Base-by-base conservation (phyloP, 2,113 vertebrate species). In the Ictalurus punctatus region DNA sequence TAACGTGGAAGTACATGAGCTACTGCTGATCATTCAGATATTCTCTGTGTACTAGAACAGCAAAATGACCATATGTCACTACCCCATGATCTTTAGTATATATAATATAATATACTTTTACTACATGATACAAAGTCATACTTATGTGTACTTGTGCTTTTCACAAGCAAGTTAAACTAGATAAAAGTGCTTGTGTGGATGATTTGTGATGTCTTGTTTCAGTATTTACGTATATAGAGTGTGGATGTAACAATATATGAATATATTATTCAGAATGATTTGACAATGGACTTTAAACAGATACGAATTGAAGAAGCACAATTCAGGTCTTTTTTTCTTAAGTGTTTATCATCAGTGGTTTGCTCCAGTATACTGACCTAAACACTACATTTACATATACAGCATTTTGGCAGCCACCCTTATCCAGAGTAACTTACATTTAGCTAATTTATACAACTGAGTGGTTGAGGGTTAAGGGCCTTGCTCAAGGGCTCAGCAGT, bases 21-120 rank as follows among this genome's bases (percentile, higher is more conserved):
- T 92, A 90, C 78, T 89, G 95, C 94, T 92, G 93, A 93, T 95
- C 94, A 92, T 94, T 93, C 90, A 86, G 90, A 78, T 76, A 34
- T 82, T n/a, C 73, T 65, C 56, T 40, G 21, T 40, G 54, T 85
- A 19, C 52, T 81, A 27, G 83, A 83, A 27, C 69, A 27, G 84
- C 14, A 85, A 69, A 71, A 74, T 34, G 63, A 30, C 52, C 44
- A 65, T 37, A 74, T 44, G 27, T 85, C 54, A 85, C 73, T 54
- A 17, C 73, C 2, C 30, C 63, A 58, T 52, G 86, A 79, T 27
- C n/a, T 30, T 76, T 48, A 74, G 27, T 27, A 56, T 37, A 40
- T 76, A 78, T 12, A n/a, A 52, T 52, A 27, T 76, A 61, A 86
- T 61, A 63, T 78, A 25, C 37, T 88, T 73, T 83, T 59, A 61